A percentile compares a stretch with the other conserved stretches of the same genome.
Conservation (phyloP, 2,113 vertebrate species). For the Rhynchopsitta pachyrhyncha region DNA sequence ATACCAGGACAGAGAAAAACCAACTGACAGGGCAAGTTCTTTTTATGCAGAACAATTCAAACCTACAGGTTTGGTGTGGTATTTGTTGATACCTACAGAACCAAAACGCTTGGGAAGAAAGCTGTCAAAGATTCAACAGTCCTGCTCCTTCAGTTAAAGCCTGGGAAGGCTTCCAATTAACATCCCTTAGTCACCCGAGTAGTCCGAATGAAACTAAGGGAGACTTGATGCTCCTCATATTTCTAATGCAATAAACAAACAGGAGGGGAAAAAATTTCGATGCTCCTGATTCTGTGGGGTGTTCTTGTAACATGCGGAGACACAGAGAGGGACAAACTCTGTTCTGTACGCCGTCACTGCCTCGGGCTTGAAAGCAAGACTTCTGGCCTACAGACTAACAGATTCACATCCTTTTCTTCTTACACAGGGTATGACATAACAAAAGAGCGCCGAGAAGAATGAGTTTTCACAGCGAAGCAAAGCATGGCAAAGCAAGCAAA, state of each 20-base stretch:
- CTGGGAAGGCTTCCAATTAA: constrained; percentile 52
- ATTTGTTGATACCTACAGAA: constrained; percentile 43
- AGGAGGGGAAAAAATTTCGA: neutral
- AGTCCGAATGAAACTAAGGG: constrained; percentile 39
- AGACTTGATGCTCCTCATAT: constrained; percentile 42
- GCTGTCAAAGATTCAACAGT: constrained; percentile 41
- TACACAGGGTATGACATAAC: neutral
- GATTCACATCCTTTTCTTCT: neutral
- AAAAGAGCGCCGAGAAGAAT: neutral
- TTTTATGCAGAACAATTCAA: constrained; percentile 7
- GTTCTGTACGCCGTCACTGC: neutral
- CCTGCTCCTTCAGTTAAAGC: constrained; percentile 23
- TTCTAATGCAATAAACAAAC: constrained; percentile 48
- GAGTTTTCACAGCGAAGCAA: constrained; percentile 41
- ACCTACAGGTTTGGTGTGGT: neutral
- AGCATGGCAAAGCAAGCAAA: constrained; percentile 77
- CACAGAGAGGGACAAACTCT: neutral
- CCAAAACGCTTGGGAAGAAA: constrained; percentile 26
- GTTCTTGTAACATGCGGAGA: neutral
- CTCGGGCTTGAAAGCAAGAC: neutral
- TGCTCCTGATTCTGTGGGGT: neutral
- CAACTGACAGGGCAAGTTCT: neutral
- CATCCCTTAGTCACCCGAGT: constrained; percentile 48
- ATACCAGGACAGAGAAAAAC: neutral
- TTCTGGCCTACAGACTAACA: neutral